Conservation (phyloP, 2,888 invertebrate species). For the Panopea generosa region DNA sequence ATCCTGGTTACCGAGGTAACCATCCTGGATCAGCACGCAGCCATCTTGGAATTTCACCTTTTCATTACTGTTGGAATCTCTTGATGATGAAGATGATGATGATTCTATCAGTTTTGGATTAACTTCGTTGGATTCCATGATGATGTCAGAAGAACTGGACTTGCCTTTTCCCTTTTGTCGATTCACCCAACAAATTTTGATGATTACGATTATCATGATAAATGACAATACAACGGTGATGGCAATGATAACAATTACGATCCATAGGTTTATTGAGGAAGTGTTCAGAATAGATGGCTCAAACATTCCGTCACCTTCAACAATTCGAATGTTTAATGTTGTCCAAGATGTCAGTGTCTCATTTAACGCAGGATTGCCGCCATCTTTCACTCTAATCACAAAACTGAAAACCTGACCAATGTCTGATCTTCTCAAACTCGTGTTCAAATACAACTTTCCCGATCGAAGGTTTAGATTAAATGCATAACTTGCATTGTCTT, state of each 20-base stretch:
- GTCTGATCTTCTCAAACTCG: slow-evolving; percentile 50
- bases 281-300: neutral
- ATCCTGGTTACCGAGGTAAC: slow-evolving; percentile 26
- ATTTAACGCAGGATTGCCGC: slow-evolving; percentile 68
- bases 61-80: slow-evolving; percentile 37
- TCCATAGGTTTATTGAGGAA: slow-evolving; percentile 46
- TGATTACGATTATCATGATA: slow-evolving; percentile 60
- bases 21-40: slow-evolving; percentile 5
- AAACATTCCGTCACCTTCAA: slow-evolving; percentile 31
- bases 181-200: slow-evolving; percentile 59
- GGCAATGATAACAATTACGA: slow-evolving; percentile 60
- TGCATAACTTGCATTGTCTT: slow-evolving; percentile 61
- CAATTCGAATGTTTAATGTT: slow-evolving; percentile 55
- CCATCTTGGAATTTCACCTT: slow-evolving; percentile 42
- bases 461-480: slow-evolving; percentile 64
- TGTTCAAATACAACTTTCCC: slow-evolving; percentile 69
- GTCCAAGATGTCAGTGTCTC: slow-evolving; percentile 59
- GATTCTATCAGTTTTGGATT: slow-evolving; percentile 46
- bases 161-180: slow-evolving; percentile 25
- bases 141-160: slow-evolving; percentile 32
- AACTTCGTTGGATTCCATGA: slow-evolving; percentile 42
- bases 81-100: slow-evolving; percentile 41
- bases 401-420: slow-evolving; percentile 63
- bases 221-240: slow-evolving; percentile 63
- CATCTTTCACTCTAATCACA: slow-evolving; percentile 71